These are phyloP conservation scores for Hemibagrus guttatus DNA, from an alignment of 2,797 vertebrate genomes.

Conservation along the genomic window DNA sequence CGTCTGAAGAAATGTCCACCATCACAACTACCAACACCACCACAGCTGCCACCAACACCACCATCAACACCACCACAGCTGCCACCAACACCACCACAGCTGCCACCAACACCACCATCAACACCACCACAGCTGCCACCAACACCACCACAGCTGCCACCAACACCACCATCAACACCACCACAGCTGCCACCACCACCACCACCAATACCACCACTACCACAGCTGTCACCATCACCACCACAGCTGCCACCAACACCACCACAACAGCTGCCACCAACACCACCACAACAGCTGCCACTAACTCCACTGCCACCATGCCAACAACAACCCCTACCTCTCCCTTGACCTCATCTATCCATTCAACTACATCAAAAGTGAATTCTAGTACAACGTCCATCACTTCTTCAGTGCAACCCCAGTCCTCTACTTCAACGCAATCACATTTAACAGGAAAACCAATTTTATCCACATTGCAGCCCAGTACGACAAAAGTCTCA, in stretches of 20 bases:
- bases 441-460: neutral
- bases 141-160: no score
- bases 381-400: slow-evolving; percentile 7
- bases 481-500: neutral
- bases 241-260: neutral
- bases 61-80: neutral
- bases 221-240: neutral
- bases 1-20: neutral
- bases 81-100: neutral
- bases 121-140: neutral
- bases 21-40: neutral
- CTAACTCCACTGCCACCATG: neutral
- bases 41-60: neutral
- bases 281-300: no score
- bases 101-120: neutral
- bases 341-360: neutral
- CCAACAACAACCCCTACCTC: neutral
- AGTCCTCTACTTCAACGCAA: neutral
- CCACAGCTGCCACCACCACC: neutral
- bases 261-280: no score
- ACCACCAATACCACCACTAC: neutral
- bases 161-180: neutral
- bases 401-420: neutral
- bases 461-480: neutral
- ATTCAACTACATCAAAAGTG: neutral